Percentiles rank a stretch among this genome's conserved stretches.
Evolutionary conservation across 2,797 vertebrate genomes (phyloP).

Genomic region (Fringilla coelebs): DNA sequence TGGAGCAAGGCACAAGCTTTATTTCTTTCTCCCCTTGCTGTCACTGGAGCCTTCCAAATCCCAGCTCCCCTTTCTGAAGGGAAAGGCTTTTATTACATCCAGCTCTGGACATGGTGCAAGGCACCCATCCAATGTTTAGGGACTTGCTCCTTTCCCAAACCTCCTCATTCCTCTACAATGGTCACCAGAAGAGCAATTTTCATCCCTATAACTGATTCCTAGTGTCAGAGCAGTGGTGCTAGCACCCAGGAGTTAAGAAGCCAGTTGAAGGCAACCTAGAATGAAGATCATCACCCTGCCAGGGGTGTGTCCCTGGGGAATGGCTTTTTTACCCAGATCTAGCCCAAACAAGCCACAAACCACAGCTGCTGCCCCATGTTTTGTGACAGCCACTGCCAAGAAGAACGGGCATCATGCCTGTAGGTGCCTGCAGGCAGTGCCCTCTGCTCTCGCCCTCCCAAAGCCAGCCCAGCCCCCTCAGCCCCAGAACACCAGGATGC

Average conservation of each 20-base stretch:
- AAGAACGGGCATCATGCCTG: background rate
- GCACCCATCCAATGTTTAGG: background rate
- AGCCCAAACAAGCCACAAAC: background rate
- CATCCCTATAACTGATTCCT: background rate
- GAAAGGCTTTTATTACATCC: background rate
- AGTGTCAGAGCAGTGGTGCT: background rate
- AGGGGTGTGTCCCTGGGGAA: fast-evolving
- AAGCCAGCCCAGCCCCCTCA: background rate
- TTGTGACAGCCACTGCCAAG: background rate
- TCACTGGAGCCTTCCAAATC: background rate
- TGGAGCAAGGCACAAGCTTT: background rate
- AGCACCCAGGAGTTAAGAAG: background rate
- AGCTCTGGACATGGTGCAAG: background rate
- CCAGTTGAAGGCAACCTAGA: background rate
- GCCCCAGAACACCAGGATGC: background rate
- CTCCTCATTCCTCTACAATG: background rate
- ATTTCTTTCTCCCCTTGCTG: background rate
- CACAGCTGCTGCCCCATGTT: background rate
- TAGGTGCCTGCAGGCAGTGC: background rate
- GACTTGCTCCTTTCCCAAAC: background rate
- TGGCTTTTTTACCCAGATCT: background rate
- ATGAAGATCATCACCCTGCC: background rate
- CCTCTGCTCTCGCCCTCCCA: background rate
- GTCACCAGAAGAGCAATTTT: background rate
- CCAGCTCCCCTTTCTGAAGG: background rate